phyloP scores from a whole-genome alignment of 2,797 vertebrate genomes.

The Silurus lanzhouensis region DNA sequence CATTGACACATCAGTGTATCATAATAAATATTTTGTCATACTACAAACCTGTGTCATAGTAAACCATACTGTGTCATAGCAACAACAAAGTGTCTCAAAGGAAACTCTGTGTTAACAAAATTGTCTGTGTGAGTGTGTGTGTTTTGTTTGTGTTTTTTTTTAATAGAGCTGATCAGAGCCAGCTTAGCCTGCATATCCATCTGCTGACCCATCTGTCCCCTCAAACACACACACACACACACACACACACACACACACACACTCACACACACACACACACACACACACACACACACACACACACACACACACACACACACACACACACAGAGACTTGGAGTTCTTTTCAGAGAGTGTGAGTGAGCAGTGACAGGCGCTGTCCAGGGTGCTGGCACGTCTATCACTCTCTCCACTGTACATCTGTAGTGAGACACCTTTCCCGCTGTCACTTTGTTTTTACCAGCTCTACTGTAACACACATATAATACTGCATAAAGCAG shows the following conservation, averaged over 20 bases:
- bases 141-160: constrained; percentile 59
- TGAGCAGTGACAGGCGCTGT: constrained; percentile 72
- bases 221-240: constrained; percentile 25
- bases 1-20: neutral
- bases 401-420: constrained; percentile 56
- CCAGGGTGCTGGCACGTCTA: constrained; percentile 76
- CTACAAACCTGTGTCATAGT: neutral
- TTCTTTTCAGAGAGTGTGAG: constrained; percentile 59
- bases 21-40: neutral
- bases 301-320: constrained; percentile 48
- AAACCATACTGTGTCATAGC: neutral
- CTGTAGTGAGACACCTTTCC: constrained; percentile 62
- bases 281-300: constrained; percentile 38
- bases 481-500: constrained; percentile 6
- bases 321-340: constrained; percentile 56
- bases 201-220: constrained; percentile 90
- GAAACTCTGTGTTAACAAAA: neutral
- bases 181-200: constrained; percentile 82
- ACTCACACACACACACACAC: constrained; percentile 29
- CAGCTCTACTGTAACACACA: constrained; percentile 18
- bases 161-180: constrained; percentile 71
- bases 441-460: constrained; percentile 11
- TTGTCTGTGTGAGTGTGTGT: constrained; percentile 2
- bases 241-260: constrained; percentile 38
- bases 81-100: neutral